Evolutionary conservation across 2,888 invertebrate species (phyloP).

Genomic region (Xiphydria camelus): DNA sequence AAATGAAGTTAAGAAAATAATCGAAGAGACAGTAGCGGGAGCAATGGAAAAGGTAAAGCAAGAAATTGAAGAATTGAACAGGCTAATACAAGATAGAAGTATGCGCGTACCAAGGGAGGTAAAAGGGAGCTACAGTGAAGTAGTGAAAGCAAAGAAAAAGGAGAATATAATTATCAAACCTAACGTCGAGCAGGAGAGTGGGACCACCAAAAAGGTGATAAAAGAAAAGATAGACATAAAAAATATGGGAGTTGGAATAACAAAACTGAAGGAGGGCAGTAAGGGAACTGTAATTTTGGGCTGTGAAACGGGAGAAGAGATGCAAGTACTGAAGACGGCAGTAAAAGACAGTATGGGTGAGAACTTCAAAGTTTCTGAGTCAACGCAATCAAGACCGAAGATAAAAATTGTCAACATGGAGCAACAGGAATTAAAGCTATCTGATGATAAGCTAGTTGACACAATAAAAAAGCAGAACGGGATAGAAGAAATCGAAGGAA

Average conservation of each 20-base stretch:
- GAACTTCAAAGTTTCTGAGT: background rate
- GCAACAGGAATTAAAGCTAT: slow-evolving; percentile 2
- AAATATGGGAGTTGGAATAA: slow-evolving; percentile 2
- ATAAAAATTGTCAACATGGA: background rate
- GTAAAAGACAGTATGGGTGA: background rate
- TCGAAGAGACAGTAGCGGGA: background rate
- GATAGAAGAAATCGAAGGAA: slow-evolving; percentile 3
- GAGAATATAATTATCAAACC: slow-evolving; percentile 9
- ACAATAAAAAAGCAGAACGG: slow-evolving; percentile 5
- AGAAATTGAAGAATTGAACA: too few species aligned
- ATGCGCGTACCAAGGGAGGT: background rate
- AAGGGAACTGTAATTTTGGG: slow-evolving; percentile 5
- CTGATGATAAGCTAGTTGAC: slow-evolving; percentile 9
- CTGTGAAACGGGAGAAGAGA: slow-evolving; percentile 1
- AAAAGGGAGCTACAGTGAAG: background rate
- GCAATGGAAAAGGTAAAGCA: slow-evolving; percentile 6
- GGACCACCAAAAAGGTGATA: slow-evolving; percentile 3
- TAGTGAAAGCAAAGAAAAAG: slow-evolving; percentile 1
- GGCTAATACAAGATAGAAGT: background rate
- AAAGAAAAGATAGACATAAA: slow-evolving; percentile 7
- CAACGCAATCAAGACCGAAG: background rate
- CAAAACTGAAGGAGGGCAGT: slow-evolving; percentile 1
- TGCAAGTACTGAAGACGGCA: background rate
- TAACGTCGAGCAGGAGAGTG: slow-evolving; percentile 9
- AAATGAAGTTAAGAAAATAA: slow-evolving; percentile 4